A percentile compares a stretch with the other conserved stretches of the same genome.
These are phyloP conservation scores for Varanus salvator DNA, from an alignment of 2,113 vertebrate species.

Conservation along the genomic window DNA sequence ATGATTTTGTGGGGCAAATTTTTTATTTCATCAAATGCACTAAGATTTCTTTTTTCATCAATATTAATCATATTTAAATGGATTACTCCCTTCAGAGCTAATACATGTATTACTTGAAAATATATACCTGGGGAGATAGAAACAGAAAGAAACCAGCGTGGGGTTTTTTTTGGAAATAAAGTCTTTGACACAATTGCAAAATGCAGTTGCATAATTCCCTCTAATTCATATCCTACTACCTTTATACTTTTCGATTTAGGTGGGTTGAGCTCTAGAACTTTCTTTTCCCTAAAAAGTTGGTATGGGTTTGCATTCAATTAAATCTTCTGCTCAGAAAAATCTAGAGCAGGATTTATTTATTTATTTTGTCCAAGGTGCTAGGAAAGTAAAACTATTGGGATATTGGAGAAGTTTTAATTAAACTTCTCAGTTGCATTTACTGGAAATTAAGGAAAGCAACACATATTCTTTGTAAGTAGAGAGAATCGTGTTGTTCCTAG, in stretches of 20 bases:
- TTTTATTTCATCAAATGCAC: constrained; percentile 46
- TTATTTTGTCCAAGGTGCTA: not conserved
- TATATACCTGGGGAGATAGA: constrained; percentile 38
- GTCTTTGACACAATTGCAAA: constrained; percentile 41
- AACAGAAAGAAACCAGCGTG: constrained; percentile 28
- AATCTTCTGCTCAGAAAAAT: constrained; percentile 45
- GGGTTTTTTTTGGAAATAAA: constrained; percentile 55
- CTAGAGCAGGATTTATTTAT: not conserved
- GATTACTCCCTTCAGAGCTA: constrained; percentile 38
- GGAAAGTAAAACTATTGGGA: constrained; percentile 23
- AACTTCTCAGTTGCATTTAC: constrained; percentile 25
- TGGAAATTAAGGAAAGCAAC: constrained; percentile 31
- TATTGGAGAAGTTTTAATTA: constrained; percentile 49
- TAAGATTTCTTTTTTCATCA: constrained; percentile 34
- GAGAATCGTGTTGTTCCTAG: constrained; percentile 25
- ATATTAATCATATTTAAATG: constrained; percentile 56
- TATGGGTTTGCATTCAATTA: constrained; percentile 59
- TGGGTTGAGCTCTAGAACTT: constrained; percentile 35
- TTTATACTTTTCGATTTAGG: constrained; percentile 51
- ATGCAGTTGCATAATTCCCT: constrained; percentile 44
- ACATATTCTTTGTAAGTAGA: constrained; percentile 46
- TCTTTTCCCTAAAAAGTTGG: constrained; percentile 35
- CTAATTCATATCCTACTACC: not conserved
- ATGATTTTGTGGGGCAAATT: constrained; percentile 30
- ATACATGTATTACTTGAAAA: constrained; percentile 26